A percentile compares a stretch with the other conserved stretches of the same genome.
phyloP scores from a whole-genome alignment of 2,113 vertebrate genomes.

The Pollimyrus isidori region DNA sequence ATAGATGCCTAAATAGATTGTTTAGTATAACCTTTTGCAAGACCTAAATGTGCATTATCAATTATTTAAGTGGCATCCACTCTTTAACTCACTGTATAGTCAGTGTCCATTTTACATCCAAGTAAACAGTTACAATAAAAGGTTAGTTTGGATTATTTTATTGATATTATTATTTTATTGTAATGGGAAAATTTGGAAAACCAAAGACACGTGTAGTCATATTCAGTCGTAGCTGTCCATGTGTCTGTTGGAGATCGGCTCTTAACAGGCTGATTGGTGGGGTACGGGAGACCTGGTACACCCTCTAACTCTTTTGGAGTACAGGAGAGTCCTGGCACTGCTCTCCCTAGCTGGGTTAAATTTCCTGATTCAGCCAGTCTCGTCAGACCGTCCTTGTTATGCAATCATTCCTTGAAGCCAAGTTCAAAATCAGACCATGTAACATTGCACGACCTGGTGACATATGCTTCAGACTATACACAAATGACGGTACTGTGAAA shows the following conservation, averaged over 20 bases:
- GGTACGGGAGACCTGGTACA: neutral
- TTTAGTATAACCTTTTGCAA: neutral
- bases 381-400: conserved; percentile 34
- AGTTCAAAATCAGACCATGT: neutral
- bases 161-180: neutral
- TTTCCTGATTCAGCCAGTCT: neutral
- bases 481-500: neutral
- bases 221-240: neutral
- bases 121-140: neutral
- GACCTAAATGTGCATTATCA: neutral
- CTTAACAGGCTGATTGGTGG: neutral
- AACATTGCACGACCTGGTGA: conserved; percentile 16
- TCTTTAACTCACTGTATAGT: neutral
- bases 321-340: neutral
- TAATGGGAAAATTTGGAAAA: neutral
- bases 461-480: neutral
- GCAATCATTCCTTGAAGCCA: conserved; percentile 22
- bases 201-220: neutral
- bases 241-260: neutral
- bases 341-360: neutral
- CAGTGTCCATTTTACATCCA: neutral
- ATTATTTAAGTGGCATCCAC: neutral
- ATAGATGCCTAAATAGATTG: neutral
- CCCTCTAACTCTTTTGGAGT: neutral
- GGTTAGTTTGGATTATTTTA: neutral